phyloP scores from a whole-genome alignment of 2,113 vertebrate genomes.

The Brachyistius frenatus region DNA sequence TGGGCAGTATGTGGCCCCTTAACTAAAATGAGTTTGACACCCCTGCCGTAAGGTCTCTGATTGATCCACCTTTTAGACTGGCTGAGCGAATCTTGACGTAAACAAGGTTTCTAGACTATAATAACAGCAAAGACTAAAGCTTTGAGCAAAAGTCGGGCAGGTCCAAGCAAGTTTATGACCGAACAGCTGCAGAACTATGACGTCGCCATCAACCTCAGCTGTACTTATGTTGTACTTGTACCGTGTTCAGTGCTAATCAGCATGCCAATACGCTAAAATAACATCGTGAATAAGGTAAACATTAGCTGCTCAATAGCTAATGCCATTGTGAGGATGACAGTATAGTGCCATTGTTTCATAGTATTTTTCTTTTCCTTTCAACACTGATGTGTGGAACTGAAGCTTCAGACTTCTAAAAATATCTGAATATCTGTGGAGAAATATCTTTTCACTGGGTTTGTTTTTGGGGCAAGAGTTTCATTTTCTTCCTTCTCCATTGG shows the following conservation, averaged over 20 bases:
- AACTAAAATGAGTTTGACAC: too few species aligned
- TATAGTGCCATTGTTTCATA: background rate
- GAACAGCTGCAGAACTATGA: background rate
- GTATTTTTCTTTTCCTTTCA: constrained; percentile 5
- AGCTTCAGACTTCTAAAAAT: constrained; percentile 36
- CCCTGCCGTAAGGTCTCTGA: too few species aligned
- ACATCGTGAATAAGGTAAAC: too few species aligned
- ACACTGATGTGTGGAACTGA: constrained; percentile 22
- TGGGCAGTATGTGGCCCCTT: too few species aligned
- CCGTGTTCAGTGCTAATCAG: background rate
- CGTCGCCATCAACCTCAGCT: background rate
- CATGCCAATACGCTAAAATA: background rate
- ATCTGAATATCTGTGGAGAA: constrained; percentile 51
- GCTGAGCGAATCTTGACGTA: too few species aligned
- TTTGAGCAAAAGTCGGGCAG: too few species aligned
- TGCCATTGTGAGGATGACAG: too few species aligned
- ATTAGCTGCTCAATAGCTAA: too few species aligned
- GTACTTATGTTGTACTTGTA: background rate
- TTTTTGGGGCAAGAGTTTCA: constrained; percentile 67
- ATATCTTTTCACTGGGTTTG: constrained; percentile 34
- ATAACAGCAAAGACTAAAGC: too few species aligned
- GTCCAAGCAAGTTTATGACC: too few species aligned
- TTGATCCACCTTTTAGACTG: too few species aligned
- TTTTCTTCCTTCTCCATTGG: constrained; percentile 69
- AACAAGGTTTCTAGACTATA: too few species aligned